Conservation (phyloP, 1,140 invertebrate genomes). For the Babylonia areolata region DNA sequence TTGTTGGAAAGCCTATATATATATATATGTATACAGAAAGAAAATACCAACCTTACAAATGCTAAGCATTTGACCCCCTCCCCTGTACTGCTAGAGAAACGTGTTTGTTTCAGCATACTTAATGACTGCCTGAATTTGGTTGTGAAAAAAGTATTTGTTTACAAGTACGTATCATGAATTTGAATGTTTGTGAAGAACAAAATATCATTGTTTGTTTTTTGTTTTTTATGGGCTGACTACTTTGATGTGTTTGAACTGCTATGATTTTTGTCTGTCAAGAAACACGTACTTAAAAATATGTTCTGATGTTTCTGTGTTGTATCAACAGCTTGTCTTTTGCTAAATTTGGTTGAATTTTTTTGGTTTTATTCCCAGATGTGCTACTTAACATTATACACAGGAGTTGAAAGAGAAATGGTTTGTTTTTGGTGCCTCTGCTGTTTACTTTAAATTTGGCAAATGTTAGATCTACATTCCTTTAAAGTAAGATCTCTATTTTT, state of each 20-base stretch:
- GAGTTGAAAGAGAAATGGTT: conserved; percentile 11
- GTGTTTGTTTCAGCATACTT: background rate
- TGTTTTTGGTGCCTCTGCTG: conserved; percentile 11
- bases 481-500: background rate
- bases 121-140: conserved; percentile 3
- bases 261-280: background rate
- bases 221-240: background rate
- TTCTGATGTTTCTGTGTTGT: background rate
- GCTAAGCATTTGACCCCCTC: background rate
- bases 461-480: conserved; percentile 5
- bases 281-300: background rate
- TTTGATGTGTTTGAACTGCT: background rate
- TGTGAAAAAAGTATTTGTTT: background rate
- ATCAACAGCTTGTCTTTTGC: background rate
- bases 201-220: background rate
- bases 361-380: background rate
- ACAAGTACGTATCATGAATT: background rate
- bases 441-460: background rate
- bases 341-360: conserved; percentile 20
- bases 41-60: background rate
- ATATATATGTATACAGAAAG: background rate
- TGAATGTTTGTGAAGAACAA: background rate
- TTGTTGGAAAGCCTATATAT: background rate
- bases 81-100: background rate
- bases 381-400: background rate